phyloP scores from a whole-genome alignment of 2,888 invertebrate genomes.

The Rotaria magnacalcarata region DNA sequence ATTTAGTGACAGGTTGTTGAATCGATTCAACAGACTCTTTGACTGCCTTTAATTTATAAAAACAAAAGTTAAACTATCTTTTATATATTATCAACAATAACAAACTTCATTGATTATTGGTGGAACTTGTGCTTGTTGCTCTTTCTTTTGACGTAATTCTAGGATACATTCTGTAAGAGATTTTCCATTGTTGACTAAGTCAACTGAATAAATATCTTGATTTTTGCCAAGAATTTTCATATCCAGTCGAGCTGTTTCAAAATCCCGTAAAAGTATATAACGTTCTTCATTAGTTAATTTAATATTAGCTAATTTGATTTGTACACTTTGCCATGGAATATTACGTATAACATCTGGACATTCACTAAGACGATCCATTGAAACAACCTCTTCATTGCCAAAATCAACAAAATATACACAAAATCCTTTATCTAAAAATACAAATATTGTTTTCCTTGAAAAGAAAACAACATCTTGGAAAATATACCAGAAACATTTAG shows the following conservation, averaged over 20 bases:
- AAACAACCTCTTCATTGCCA: slow-evolving; percentile 14
- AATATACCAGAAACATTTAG: not conserved
- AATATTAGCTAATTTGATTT: not conserved
- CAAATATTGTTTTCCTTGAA: not conserved
- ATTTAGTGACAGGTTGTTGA: not conserved
- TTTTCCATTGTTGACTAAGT: not conserved
- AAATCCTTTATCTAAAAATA: not conserved
- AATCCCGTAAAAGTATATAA: not conserved
- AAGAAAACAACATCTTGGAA: not conserved
- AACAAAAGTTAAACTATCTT: not conserved
- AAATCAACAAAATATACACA: slow-evolving; percentile 12
- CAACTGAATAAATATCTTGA: not conserved
- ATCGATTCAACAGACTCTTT: not conserved
- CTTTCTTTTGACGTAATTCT: not conserved
- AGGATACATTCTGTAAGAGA: not conserved
- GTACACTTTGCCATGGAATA: slow-evolving; percentile 29
- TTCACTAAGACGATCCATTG: not conserved
- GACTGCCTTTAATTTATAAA: not conserved
- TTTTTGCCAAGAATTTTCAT: not conserved
- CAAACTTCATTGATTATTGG: not conserved
- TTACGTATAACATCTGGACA: not conserved
- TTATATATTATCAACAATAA: not conserved
- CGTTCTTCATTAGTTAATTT: slow-evolving; percentile 31
- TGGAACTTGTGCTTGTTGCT: not conserved
- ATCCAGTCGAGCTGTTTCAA: not conserved